These are phyloP conservation scores for Bufotes viridis DNA, from an alignment of 2,797 vertebrate genomes.

Conservation along the genomic window DNA sequence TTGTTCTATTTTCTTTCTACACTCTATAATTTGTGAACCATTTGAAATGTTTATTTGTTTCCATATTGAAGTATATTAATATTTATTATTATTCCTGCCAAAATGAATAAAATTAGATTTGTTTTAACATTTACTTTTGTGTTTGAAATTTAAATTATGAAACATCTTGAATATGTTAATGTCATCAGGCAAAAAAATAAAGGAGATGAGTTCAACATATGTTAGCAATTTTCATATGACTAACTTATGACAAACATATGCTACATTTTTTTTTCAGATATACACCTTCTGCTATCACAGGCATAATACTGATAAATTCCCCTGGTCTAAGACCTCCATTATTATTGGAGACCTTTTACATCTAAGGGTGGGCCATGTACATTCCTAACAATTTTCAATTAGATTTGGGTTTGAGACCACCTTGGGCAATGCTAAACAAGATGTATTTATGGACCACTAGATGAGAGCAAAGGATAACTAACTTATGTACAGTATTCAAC, in stretches of 20 bases:
- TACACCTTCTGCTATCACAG: background rate
- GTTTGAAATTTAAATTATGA: slow-evolving; percentile 7
- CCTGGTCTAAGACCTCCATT: background rate
- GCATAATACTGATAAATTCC: background rate
- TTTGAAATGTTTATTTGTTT: background rate
- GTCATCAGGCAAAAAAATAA: slow-evolving; percentile 10
- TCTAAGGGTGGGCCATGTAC: background rate
- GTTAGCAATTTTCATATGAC: background rate
- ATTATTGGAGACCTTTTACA: background rate
- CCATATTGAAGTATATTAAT: background rate
- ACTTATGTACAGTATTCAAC: background rate
- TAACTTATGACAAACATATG: background rate
- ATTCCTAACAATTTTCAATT: background rate
- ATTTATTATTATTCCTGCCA: background rate
- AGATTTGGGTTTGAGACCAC: background rate
- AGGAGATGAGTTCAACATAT: slow-evolving; percentile 20
- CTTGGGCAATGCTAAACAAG: background rate
- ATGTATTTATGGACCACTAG: background rate
- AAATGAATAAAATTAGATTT: background rate
- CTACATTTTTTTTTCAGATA: background rate
- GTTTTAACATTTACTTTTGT: background rate
- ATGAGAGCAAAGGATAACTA: background rate
- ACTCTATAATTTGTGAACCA: background rate
- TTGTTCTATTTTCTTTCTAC: background rate
- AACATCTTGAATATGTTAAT: slow-evolving; percentile 46